phyloP scores from a whole-genome alignment of 2,888 invertebrate genomes.

The Chloroclystis v-ata region DNA sequence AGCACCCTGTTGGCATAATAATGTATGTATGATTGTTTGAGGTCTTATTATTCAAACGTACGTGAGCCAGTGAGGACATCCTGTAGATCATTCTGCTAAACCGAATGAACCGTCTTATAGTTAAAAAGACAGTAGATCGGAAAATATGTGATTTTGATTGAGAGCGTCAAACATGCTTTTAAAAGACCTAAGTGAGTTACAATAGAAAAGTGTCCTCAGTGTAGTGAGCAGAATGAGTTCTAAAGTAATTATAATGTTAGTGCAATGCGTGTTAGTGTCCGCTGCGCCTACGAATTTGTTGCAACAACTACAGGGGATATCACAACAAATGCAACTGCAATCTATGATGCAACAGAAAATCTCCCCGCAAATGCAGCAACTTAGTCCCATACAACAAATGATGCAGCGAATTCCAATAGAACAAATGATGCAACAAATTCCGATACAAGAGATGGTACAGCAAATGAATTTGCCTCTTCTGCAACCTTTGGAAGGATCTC shows the following conservation, averaged over 20 bases:
- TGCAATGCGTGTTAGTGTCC: conserved; percentile 32
- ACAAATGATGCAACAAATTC: conserved; percentile 21
- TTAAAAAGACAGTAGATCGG: conserved; percentile 1
- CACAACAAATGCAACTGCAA: conserved; percentile 28
- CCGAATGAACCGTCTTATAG: conserved; percentile 3
- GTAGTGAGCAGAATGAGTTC: conserved; percentile 27
- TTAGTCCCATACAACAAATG: conserved; percentile 35
- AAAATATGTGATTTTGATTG: too few relatives aligned
- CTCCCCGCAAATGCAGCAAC: conserved; percentile 18
- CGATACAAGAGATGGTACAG: conserved; percentile 25
- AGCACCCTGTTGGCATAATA: conserved; percentile 52
- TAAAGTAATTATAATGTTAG: conserved; percentile 30
- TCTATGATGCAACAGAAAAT: conserved; percentile 24
- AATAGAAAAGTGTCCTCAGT: neutral
- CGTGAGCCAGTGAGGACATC: conserved; percentile 27
- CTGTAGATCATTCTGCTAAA: conserved; percentile 13
- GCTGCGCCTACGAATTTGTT: conserved; percentile 42
- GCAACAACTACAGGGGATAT: conserved; percentile 30
- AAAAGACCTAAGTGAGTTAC: neutral
- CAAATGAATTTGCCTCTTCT: conserved; percentile 11
- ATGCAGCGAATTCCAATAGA: conserved; percentile 26
- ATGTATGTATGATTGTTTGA: conserved; percentile 29
- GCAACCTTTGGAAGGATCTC: conserved; percentile 14
- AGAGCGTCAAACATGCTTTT: too few relatives aligned
- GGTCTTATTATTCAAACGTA: conserved; percentile 33